Conservation (phyloP, 1,140 invertebrate genomes). For the Achroia grisella region DNA sequence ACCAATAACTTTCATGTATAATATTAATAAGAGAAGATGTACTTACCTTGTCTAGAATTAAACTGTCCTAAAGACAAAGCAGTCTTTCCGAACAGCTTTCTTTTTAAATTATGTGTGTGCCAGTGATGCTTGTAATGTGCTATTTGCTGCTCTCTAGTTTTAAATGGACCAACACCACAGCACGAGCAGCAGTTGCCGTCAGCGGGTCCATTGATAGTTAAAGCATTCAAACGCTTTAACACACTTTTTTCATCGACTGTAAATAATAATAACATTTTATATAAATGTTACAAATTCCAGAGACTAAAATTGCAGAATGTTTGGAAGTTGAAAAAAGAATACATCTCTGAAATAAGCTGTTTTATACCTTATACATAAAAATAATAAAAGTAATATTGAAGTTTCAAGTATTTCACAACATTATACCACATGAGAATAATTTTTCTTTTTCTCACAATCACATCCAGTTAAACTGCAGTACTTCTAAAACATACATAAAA, state of each 20-base stretch:
- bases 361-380: too few species aligned
- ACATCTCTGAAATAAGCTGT: too few species aligned
- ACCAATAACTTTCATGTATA: too few species aligned
- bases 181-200: conserved; percentile 62
- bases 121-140: conserved; percentile 69
- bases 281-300: too few species aligned
- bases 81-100: conserved; percentile 62
- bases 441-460: too few species aligned
- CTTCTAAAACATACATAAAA: too few species aligned
- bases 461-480: too few species aligned
- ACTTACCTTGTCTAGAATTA: conserved; percentile 54
- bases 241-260: conserved; percentile 66
- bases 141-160: conserved; percentile 51
- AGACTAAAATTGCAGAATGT: too few species aligned
- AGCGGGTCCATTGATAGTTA: conserved; percentile 45
- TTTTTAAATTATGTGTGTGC: conserved; percentile 66
- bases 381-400: too few species aligned
- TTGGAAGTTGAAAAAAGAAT: too few species aligned
- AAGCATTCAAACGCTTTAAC: conserved; percentile 45
- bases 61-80: conserved; percentile 51
- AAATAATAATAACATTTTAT: conserved; percentile 6
- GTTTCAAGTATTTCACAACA: too few species aligned
- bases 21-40: not conserved
- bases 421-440: too few species aligned
- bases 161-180: conserved; percentile 67